These are phyloP conservation scores for Agrochola litura DNA, from an alignment of 2,888 invertebrate genomes.

Conservation along the genomic window DNA sequence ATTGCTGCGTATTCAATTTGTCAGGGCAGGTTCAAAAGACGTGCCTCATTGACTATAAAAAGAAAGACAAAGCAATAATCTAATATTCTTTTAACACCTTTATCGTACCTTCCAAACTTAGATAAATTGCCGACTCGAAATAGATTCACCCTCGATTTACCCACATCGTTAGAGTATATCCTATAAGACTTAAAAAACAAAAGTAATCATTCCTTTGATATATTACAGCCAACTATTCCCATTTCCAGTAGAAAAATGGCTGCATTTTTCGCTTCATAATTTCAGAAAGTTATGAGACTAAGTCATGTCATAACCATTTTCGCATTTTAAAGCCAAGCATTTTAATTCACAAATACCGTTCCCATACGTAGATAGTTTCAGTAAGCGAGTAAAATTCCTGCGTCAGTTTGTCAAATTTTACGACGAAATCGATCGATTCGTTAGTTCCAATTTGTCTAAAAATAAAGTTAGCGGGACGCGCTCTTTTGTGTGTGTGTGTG, in stretches of 20 bases:
- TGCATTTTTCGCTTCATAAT: constrained; percentile 7
- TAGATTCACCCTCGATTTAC: neutral
- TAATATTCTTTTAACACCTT: constrained; percentile 18
- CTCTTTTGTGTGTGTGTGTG: constrained; percentile 11
- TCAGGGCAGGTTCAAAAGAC: neutral
- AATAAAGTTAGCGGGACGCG: constrained; percentile 34
- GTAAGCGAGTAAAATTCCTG: constrained; percentile 18
- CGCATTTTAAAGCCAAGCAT: constrained; percentile 19
- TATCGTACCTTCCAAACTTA: constrained; percentile 28
- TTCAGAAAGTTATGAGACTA: constrained; percentile 19
- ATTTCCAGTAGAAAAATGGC: constrained; percentile 1
- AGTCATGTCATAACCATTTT: constrained; percentile 21
- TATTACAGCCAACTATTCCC: constrained; percentile 5
- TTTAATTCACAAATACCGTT: constrained; percentile 37
- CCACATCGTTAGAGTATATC: neutral
- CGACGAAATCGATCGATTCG: constrained; percentile 44
- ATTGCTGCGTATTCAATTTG: neutral
- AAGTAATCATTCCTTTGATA: constrained; percentile 21
- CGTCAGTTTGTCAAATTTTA: constrained; percentile 19
- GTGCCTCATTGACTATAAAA: neutral
- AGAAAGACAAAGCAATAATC: constrained; percentile 10
- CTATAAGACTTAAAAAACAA: constrained; percentile 11
- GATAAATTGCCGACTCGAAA: constrained; percentile 24
- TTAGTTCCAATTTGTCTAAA: constrained; percentile 50
- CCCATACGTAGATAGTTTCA: constrained; percentile 15